Base-by-base conservation (phyloP, 2,797 vertebrate genomes). In the Alosa sapidissima region DNA sequence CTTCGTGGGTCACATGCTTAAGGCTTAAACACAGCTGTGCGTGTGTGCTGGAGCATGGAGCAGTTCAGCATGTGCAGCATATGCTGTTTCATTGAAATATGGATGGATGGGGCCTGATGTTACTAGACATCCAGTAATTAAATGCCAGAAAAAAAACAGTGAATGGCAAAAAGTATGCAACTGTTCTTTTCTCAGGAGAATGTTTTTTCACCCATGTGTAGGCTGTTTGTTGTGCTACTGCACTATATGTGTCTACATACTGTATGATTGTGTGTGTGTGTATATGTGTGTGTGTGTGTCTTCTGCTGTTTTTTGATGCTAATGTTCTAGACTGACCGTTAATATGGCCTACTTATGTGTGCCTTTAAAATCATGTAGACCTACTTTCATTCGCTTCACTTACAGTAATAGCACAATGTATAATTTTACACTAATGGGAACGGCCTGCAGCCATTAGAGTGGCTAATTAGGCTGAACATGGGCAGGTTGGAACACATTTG, bases 321-420 rank as follows among this genome's bases (percentile, higher is more conserved):
- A 78, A 78, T 78, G 72, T 19, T 8, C 72, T 21, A 78, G 72
- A 47, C 68, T 45, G 68, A 75, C 72, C 13, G 16, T 78, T 41
- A 78, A 78, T 21, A 47, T 78, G 72, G 16, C 72, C 72, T 78
- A 78, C 72, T 78, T 78, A 45, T 41, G 72, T 7, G 36, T 78
- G 36, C 5, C 72, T 78, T 47, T 78, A 78, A 78, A 47, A 78
- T 5, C 72, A 78, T 2, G 72, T 2, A 78, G 72, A 78, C 72
- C 72, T 47, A 78, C 72, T 78, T 78, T 78, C 2, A 9, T 78
- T 21, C 19, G 72, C 36, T 47, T 78, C 41, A 10, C 16, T 78
- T 47, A n/a, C n/a, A n/a, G n/a, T n/a, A 16, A 45, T 21, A 21
- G 41, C 72, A 78, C 72, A 78, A n/a, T 78, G 72, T 47, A 47